Base-by-base conservation (phyloP, 2,888 invertebrate genomes). In the Synergus itoensis region DNA sequence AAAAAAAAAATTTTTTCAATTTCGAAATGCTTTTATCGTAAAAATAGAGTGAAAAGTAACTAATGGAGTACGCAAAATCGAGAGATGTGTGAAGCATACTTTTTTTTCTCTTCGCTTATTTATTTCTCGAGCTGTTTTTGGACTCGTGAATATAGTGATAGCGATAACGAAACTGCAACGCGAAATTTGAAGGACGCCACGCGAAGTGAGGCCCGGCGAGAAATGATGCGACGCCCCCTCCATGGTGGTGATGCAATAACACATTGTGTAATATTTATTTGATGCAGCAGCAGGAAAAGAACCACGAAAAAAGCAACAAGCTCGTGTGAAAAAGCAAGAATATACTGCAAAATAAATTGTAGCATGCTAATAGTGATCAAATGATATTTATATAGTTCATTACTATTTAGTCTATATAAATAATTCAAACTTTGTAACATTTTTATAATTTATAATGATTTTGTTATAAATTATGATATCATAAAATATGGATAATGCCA, bases 181-280 rank as follows among this genome's bases (percentile, higher is more conserved):
- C 48, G 16, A 48, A 16, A 4, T 48, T 16, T 28, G 28, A 36
- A 64, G 64, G 64, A 40, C 64, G 21, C 21, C 21, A 21, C 64
- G 3, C 21, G 8, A 14, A 48, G 48, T 48, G 48, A 43, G 43
- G 11, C 11, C 43, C 43, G 43, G 43, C 43, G 43, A 11, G 43
- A 43, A 43, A 11, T 11, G 9, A 43, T 43, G 43, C 43, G 43
- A 43, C 43, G 43, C 43, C 43, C 43, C 43, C 43, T 36, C 9
- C 43, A 11, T 43, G 43, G 11, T 43, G 1, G 2, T 11, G 43
- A 48, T 11, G 48, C 16, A 48, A 48, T 48, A 16, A 16, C 48
- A 48, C 48, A 48, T 48, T 48, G 48, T 48, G 48, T 48, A 48
- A 48, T 48, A 48, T 48, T 48, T 48, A 48, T 48, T 48, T 48